phyloP scores from a whole-genome alignment of 2,888 invertebrate species.

The Hypomecis punctinalis region DNA sequence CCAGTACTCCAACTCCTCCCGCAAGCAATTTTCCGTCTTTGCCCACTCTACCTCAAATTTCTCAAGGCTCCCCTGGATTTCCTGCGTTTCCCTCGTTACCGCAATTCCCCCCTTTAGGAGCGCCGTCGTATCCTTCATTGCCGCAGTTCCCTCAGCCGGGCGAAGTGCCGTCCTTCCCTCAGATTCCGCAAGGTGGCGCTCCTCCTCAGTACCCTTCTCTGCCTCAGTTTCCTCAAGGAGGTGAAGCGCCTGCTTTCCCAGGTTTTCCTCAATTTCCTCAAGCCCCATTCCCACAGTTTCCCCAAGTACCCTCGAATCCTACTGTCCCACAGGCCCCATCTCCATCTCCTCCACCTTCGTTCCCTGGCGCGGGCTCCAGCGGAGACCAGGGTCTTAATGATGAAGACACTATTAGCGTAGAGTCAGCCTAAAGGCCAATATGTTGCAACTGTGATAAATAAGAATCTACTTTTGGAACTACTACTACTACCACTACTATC shows the following conservation, averaged over 20 bases:
- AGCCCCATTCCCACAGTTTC: slow-evolving; percentile 46
- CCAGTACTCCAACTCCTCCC: slow-evolving; percentile 46
- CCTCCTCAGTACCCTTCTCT: slow-evolving; percentile 35
- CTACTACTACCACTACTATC: neutral
- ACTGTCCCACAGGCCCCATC: slow-evolving; percentile 51
- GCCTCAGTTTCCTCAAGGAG: slow-evolving; percentile 49
- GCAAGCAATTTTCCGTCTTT: slow-evolving; percentile 48
- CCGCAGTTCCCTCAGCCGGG: slow-evolving; percentile 47
- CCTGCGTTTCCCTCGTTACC: slow-evolving; percentile 22
- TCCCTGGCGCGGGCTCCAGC: slow-evolving; percentile 55
- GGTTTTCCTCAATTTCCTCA: slow-evolving; percentile 52
- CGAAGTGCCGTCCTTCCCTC: slow-evolving; percentile 39
- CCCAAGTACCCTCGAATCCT: slow-evolving; percentile 52
- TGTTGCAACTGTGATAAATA: neutral
- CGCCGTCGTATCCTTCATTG: slow-evolving; percentile 49
- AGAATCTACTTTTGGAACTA: neutral
- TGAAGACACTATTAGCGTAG: slow-evolving; percentile 78
- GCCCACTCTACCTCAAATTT: slow-evolving; percentile 42
- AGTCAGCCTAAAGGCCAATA: slow-evolving; percentile 63
- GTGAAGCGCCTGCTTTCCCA: slow-evolving; percentile 34
- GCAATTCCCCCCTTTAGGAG: slow-evolving; percentile 47
- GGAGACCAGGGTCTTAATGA: slow-evolving; percentile 69
- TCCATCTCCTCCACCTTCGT: slow-evolving; percentile 58
- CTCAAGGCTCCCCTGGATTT: slow-evolving; percentile 19
- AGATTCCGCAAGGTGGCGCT: slow-evolving; percentile 24